These are phyloP conservation scores for Tenthredo scrophulariae DNA, from an alignment of 2,888 invertebrate species.

Conservation along the genomic window DNA sequence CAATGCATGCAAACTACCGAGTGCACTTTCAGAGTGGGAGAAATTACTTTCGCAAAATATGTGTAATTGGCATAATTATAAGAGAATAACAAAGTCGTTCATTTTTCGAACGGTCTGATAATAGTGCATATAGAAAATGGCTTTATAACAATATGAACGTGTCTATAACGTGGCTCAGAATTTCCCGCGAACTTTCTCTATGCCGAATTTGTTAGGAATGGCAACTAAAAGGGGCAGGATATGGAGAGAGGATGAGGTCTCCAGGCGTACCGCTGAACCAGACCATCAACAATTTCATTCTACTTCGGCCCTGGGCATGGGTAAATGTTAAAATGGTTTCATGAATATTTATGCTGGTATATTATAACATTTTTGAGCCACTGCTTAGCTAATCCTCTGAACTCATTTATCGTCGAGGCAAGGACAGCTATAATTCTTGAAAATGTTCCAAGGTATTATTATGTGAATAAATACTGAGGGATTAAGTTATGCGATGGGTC, in stretches of 20 bases:
- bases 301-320: conserved; percentile 39
- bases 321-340: conserved; percentile 66
- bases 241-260: background rate
- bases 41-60: background rate
- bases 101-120: background rate
- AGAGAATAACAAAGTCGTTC: background rate
- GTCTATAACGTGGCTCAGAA: background rate
- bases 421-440: conserved; percentile 78
- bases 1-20: background rate
- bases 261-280: conserved; percentile 43
- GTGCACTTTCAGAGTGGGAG: background rate
- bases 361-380: conserved; percentile 79
- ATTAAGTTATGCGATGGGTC: conserved; percentile 69
- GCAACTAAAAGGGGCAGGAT: background rate
- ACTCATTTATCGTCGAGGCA: conserved; percentile 78
- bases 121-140: background rate
- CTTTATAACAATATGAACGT: background rate
- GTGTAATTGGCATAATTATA: background rate
- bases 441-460: conserved; percentile 77
- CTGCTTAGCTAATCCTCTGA: conserved; percentile 78
- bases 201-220: background rate
- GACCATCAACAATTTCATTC: conserved; percentile 51
- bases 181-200: conserved; percentile 19
- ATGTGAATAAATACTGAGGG: conserved; percentile 76
- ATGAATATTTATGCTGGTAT: conserved; percentile 78